These are phyloP conservation scores for Homarus gammarus DNA, from an alignment of 2,888 invertebrate genomes.

Conservation along the genomic window DNA sequence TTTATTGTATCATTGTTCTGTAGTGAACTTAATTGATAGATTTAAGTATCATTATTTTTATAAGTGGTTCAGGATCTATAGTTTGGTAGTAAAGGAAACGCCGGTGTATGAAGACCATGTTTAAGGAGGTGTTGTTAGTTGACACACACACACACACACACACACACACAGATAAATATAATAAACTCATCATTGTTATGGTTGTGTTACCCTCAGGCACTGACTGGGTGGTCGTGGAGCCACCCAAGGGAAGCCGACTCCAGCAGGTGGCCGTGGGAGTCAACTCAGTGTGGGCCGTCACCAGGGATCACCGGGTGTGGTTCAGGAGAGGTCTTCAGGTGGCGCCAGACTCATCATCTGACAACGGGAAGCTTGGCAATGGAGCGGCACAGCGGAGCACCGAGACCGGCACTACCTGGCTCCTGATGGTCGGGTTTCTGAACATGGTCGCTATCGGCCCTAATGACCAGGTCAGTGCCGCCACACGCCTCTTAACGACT, in stretches of 20 bases:
- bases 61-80: too few species aligned
- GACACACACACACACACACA: too few species aligned
- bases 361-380: slow-evolving; percentile 77
- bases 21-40: too few species aligned
- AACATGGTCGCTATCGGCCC: slow-evolving; percentile 89
- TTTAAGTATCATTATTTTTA: too few species aligned
- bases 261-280: slow-evolving; percentile 89
- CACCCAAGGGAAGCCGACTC: slow-evolving; percentile 84
- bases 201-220: slow-evolving; percentile 81
- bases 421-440: slow-evolving; percentile 93
- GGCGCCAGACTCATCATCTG: background rate
- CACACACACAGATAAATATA: too few species aligned
- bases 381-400: slow-evolving; percentile 83
- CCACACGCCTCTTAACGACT: too few species aligned
- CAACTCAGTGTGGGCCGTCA: slow-evolving; percentile 89
- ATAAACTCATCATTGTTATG: too few species aligned
- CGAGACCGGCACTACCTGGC: slow-evolving; percentile 83
- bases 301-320: slow-evolving; percentile 91
- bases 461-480: slow-evolving; percentile 88
- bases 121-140: too few species aligned
- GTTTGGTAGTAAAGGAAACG: too few species aligned
- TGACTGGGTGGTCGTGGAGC: slow-evolving; percentile 90
- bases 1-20: too few species aligned
- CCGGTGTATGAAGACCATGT: too few species aligned
- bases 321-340: slow-evolving; percentile 85